Conservation (phyloP, 2,888 invertebrate species). For the Agrotis clavis region DNA sequence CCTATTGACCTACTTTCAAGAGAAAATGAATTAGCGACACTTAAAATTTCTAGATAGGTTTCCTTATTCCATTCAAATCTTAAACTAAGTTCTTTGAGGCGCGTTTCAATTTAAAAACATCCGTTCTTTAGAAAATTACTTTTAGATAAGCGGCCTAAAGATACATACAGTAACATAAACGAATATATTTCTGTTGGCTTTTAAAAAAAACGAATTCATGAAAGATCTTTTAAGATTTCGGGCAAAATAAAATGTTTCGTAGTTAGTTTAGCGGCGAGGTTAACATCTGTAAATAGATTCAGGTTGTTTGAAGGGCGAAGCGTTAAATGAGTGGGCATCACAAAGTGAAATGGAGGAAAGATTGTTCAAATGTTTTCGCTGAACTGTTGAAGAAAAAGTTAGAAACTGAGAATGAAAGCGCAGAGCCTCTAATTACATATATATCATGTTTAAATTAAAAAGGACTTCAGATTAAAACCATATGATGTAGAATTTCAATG, state of each 20-base stretch:
- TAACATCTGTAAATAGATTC: conserved; percentile 1
- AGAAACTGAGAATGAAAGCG: no score
- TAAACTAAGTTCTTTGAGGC: conserved; percentile 13
- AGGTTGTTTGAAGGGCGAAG: neutral
- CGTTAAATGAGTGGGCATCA: neutral
- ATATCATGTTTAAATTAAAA: no score
- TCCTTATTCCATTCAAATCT: conserved; percentile 17
- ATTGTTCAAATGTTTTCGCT: neutral
- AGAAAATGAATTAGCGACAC: neutral
- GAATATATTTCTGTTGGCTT: conserved; percentile 12
- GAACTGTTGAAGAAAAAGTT: no score
- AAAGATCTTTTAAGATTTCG: conserved; percentile 5
- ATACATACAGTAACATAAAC: neutral
- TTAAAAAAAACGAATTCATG: conserved; percentile 18
- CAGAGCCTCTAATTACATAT: no score
- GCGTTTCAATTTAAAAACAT: conserved; percentile 34
- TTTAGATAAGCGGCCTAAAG: conserved; percentile 12
- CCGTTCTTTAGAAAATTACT: conserved; percentile 25
- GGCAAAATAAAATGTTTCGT: neutral
- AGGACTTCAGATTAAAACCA: no score
- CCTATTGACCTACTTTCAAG: neutral
- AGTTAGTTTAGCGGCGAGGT: neutral
- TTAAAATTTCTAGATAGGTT: neutral
- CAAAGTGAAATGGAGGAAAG: neutral
- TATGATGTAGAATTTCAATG: no score